phyloP scores from a whole-genome alignment of 2,888 invertebrate species.

The Eurytoma adleriae region DNA sequence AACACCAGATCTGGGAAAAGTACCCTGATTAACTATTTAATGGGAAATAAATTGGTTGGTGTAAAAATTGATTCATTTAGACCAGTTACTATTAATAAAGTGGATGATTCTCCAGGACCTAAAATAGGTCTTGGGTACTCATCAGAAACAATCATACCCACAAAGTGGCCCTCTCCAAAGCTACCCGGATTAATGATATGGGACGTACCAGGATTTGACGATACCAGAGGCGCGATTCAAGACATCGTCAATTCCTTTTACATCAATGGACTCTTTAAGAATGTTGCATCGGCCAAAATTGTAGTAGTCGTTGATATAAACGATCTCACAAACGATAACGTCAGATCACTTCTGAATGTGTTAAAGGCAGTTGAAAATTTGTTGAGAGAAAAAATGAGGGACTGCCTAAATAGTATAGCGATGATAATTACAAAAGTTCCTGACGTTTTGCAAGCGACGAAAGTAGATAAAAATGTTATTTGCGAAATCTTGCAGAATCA shows the following conservation, averaged over 20 bases:
- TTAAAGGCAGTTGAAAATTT: slow-evolving; percentile 1
- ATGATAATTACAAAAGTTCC: slow-evolving; percentile 39
- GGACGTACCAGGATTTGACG: slow-evolving; percentile 1
- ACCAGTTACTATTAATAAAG: not conserved
- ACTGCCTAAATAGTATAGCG: slow-evolving; percentile 5
- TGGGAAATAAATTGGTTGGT: not conserved
- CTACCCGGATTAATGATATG: slow-evolving; percentile 5
- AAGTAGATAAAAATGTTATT: too few species aligned
- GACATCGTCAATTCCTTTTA: slow-evolving; percentile 29
- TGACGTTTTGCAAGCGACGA: not conserved
- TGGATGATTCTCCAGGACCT: not conserved
- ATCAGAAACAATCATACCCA: not conserved
- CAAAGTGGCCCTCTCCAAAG: not conserved
- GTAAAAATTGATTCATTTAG: not conserved
- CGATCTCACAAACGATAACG: not conserved
- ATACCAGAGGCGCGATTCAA: not conserved
- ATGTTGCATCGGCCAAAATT: slow-evolving; percentile 16
- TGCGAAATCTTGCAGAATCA: not conserved
- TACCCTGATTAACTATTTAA: slow-evolving; percentile 1
- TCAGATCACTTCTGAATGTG: not conserved
- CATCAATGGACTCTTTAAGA: slow-evolving; percentile 8
- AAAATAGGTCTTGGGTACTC: not conserved
- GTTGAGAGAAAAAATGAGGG: not conserved
- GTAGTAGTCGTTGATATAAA: slow-evolving; percentile 20
- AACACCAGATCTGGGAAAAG: slow-evolving; percentile 18